Evolutionary conservation across 2,797 vertebrate genomes (phyloP).

Genomic region (Mallotus villosus): DNA sequence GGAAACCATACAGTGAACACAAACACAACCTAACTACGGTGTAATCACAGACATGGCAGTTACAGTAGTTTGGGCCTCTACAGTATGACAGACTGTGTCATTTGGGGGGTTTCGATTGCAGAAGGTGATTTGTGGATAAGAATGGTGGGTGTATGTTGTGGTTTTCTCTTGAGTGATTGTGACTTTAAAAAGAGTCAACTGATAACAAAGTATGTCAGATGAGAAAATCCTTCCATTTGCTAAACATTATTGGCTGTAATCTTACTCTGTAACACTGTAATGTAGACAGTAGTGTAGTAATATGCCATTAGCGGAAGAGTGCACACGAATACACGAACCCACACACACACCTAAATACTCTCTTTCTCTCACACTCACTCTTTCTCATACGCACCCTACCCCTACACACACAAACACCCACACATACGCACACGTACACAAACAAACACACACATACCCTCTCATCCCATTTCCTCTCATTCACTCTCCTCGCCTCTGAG

Average conservation of each 20-base stretch:
- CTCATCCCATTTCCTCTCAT: conserved; percentile 55
- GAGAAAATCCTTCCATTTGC: not conserved
- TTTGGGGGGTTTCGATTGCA: not conserved
- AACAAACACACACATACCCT: conserved; percentile 25
- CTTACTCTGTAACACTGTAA: conserved; percentile 16
- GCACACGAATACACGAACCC: not conserved
- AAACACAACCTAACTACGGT: conserved; percentile 12
- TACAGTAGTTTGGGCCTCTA: not conserved
- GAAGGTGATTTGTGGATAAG: not conserved
- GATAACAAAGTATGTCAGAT: not conserved
- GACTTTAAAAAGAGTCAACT: not conserved
- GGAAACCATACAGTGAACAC: conserved; percentile 23
- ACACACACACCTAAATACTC: conserved; percentile 1
- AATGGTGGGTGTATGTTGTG: not conserved
- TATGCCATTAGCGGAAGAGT: not conserved
- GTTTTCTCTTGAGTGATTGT: not conserved
- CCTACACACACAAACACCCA: conserved; percentile 35
- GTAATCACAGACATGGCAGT: conserved; percentile 24
- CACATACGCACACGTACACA: conserved; percentile 35
- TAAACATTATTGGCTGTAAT: not conserved
- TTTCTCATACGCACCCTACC: conserved; percentile 43
- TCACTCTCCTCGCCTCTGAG: conserved; percentile 56
- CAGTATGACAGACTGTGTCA: not conserved
- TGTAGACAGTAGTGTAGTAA: not conserved
- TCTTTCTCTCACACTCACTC: not conserved